phyloP scores from a whole-genome alignment of 53 echinoderm and acorn worm species.

The Apostichopus leukothele region DNA sequence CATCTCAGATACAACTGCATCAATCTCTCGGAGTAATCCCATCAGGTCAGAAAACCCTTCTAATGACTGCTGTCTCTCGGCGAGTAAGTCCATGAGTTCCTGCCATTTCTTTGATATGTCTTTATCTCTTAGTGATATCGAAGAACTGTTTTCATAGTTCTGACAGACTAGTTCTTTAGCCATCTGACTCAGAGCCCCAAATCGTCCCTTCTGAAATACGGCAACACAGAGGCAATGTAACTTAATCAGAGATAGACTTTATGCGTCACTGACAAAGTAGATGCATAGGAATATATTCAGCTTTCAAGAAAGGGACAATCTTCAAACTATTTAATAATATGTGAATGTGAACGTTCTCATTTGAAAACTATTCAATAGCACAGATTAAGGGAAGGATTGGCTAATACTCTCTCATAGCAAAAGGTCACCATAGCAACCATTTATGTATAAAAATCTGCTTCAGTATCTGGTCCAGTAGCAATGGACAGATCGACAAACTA shows the following conservation, averaged over 20 bases:
- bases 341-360: too few species aligned
- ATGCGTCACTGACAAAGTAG: neutral
- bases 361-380: too few species aligned
- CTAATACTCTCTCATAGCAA: too few species aligned
- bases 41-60: slow-evolving; percentile 85
- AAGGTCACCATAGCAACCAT: too few species aligned
- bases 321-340: neutral
- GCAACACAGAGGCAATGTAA: too few species aligned
- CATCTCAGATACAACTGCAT: slow-evolving; percentile 83
- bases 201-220: slow-evolving; percentile 75
- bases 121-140: slow-evolving; percentile 56
- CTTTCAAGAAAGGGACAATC: neutral
- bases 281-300: neutral
- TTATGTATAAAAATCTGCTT: too few species aligned
- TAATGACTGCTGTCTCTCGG: slow-evolving; percentile 69
- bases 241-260: too few species aligned
- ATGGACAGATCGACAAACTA: too few species aligned
- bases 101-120: slow-evolving; percentile 79
- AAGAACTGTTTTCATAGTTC: slow-evolving; percentile 65
- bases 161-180: slow-evolving; percentile 72
- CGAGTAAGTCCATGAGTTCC: slow-evolving; percentile 72
- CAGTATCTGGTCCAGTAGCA: neutral
- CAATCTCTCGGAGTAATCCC: slow-evolving; percentile 87
- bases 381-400: too few species aligned
- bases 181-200: slow-evolving; percentile 81